Percentiles rank a stretch among this genome's conserved stretches.
Conservation (phyloP, 2,113 vertebrate species). For the Raja brachyura region DNA sequence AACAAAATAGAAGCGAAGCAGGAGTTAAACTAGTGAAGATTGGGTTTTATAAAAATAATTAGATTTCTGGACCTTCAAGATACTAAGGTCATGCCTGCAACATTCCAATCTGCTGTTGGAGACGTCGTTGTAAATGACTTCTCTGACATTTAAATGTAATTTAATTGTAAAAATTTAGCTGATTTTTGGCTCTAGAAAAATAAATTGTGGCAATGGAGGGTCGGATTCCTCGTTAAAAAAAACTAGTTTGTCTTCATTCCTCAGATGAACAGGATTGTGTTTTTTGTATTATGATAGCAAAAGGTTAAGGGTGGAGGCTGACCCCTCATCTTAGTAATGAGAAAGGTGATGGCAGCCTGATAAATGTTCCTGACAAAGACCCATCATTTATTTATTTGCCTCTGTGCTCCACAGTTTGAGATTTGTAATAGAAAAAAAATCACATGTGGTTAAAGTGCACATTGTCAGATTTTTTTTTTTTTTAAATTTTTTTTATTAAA, state of each 20-base stretch:
- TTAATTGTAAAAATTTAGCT: neutral
- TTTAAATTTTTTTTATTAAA: no score
- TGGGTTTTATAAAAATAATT: neutral
- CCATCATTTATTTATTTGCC: no score
- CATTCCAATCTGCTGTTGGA: no score
- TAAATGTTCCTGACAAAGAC: neutral
- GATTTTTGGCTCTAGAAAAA: neutral
- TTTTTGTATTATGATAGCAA: neutral
- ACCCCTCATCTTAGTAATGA: neutral
- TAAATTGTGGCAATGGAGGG: neutral
- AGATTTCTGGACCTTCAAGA: neutral
- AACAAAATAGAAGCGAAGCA: neutral
- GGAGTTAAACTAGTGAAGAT: neutral
- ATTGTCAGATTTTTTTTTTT: no score
- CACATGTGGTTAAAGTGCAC: no score
- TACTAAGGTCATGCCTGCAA: neutral
- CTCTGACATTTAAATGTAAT: no score
- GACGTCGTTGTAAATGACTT: no score
- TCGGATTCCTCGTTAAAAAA: neutral
- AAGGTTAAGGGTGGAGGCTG: neutral
- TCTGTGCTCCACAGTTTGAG: no score
- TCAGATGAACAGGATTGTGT: neutral
- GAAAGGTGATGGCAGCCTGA: neutral
- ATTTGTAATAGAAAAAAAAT: no score
- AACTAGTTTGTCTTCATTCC: slow-evolving; percentile 31